Conservation (phyloP, 2,113 vertebrate species). For the Chiloscyllium plagiosum region DNA sequence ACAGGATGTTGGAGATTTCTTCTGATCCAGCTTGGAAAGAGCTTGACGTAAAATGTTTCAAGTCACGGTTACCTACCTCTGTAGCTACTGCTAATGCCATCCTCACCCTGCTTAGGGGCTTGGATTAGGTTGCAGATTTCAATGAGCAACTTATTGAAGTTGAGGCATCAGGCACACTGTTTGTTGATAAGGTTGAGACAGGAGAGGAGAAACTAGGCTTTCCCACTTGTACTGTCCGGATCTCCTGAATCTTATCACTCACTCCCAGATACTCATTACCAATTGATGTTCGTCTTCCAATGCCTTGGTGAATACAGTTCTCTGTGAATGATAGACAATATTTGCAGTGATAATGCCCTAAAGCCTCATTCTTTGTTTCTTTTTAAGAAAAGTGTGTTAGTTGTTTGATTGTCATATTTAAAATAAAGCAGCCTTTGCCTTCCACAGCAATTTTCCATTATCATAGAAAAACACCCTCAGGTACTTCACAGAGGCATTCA, state of each 20-base stretch:
- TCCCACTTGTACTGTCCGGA: neutral
- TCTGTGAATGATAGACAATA: neutral
- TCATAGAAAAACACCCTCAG: neutral
- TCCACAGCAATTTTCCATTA: neutral
- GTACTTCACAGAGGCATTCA: neutral
- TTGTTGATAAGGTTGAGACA: neutral
- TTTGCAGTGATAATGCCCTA: neutral
- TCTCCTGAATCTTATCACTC: neutral
- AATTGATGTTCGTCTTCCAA: neutral
- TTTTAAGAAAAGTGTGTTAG: neutral
- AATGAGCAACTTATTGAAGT: neutral
- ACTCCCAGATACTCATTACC: neutral
- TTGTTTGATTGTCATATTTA: neutral
- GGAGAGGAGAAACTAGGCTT: neutral
- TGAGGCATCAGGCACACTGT: neutral
- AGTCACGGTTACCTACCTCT: too few species aligned
- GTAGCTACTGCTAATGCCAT: neutral
- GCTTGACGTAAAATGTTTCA: neutral
- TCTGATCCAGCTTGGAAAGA: neutral
- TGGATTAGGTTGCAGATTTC: neutral
- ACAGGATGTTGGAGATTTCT: neutral
- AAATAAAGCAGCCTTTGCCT: neutral
- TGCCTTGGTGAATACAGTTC: neutral
- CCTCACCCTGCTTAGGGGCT: neutral
- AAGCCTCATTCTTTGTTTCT: neutral